Conservation (phyloP, 2,113 vertebrate genomes). For the Periophthalmus modestus region DNA sequence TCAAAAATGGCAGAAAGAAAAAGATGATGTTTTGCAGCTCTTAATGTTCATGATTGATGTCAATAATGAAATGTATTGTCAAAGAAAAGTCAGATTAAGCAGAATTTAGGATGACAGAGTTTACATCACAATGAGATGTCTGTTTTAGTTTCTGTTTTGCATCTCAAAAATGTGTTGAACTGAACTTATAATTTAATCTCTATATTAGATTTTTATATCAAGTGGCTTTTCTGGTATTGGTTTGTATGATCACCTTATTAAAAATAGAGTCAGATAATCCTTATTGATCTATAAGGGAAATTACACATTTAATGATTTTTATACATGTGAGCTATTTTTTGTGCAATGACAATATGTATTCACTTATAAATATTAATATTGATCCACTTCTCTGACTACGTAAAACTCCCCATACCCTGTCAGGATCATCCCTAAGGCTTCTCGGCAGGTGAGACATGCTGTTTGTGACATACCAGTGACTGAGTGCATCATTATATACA, state of each 20-base stretch:
- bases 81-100: not conserved
- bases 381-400: not conserved
- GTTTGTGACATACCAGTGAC: slow-evolving; percentile 20
- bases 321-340: not conserved
- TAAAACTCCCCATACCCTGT: not conserved
- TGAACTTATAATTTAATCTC: not conserved
- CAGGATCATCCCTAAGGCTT: not conserved
- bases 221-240: no score
- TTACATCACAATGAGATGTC: not conserved
- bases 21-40: not conserved
- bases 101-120: not conserved
- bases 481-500: slow-evolving; percentile 11
- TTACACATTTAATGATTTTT: no score
- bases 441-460: slow-evolving; percentile 8
- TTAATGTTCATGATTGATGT: slow-evolving; percentile 2
- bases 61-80: not conserved
- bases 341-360: not conserved
- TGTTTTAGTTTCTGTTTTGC: not conserved
- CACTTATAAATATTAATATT: not conserved
- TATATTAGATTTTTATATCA: no score
- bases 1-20: not conserved
- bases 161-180: not conserved
- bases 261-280: no score
- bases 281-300: no score
- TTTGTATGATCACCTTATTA: no score